Evolutionary conservation across 2,797 vertebrate species (phyloP), one percentile per base, ranked within the genome.

Genomic region (Glossophaga mutica): DNA sequence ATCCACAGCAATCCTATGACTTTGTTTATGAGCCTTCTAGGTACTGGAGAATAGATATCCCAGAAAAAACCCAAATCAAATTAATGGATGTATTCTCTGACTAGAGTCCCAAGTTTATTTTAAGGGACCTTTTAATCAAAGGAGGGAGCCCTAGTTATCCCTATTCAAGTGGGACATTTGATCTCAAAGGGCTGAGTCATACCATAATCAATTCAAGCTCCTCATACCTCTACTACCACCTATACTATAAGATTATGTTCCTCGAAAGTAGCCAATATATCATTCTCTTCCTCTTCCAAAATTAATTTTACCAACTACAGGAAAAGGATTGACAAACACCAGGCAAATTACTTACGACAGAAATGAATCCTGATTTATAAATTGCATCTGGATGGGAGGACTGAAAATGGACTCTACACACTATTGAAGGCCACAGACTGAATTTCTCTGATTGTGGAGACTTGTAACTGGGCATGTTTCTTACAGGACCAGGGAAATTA

Each of bases 201-300:
- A 89, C 34, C 32, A 90, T 81, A 88, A 92, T 93, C 94, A 97
- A 86, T 78, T 94, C 57, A 71, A 83, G 52, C 62, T 93, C 81
- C 71, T 95, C 71, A 94, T 81, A 85, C 73, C 46, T 85, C 42
- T 96, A 59, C 81, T 68, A 71, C 85, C 88, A 95, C 91, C 85
- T 96, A 87, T 96, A 78, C 79, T 94, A 50, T 94, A 94, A 93
- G 62, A 94, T 90, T 92, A 92, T 95, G 84, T 96, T 78, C 87
- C 59, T 85, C 90, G 83, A 96, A 95, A 81, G 70, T 94, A 93
- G 92, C 87, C 95, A 96, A 87, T 87, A 95, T 85, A 77, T 91
- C 96, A 97, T 70, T 93, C 78, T 95, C 77, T 87, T 96, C 82
- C 46, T 88, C 76, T 79, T 83, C 87, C 87, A 32, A 89, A 96